A percentile compares a stretch with the other conserved stretches of the same genome.
Conservation (phyloP, 1,140 invertebrate species). For the Carposina sasakii region DNA sequence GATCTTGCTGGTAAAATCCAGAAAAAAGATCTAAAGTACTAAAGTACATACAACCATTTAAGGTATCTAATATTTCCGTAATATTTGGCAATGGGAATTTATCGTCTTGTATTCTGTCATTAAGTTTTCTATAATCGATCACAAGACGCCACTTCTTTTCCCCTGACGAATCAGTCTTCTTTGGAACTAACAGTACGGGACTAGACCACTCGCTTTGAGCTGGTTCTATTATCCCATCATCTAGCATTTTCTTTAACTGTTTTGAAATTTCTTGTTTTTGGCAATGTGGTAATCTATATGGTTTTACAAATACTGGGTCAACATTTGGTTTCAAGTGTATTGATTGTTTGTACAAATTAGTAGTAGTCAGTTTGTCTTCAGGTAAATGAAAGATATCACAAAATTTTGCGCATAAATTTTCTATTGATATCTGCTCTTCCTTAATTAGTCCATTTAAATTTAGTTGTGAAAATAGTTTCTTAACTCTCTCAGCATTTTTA, state of each 20-base stretch:
- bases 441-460: slow-evolving; percentile 27
- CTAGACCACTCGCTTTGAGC: slow-evolving; percentile 22
- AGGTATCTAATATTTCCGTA: slow-evolving; percentile 21
- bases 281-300: slow-evolving; percentile 30
- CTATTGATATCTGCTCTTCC: slow-evolving; percentile 24
- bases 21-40: slow-evolving; percentile 17
- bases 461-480: slow-evolving; percentile 17
- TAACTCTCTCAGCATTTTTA: slow-evolving; percentile 15
- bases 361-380: slow-evolving; percentile 25
- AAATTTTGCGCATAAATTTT: slow-evolving; percentile 36
- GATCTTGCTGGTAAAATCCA: slow-evolving; percentile 16
- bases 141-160: slow-evolving; percentile 20
- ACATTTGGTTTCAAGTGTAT: slow-evolving; percentile 24
- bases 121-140: slow-evolving; percentile 14
- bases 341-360: slow-evolving; percentile 27
- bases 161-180: slow-evolving; percentile 11
- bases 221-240: slow-evolving; percentile 23
- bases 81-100: slow-evolving; percentile 16
- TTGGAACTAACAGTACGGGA: slow-evolving; percentile 21
- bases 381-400: slow-evolving; percentile 28
- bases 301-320: slow-evolving; percentile 31
- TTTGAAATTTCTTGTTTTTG: slow-evolving; percentile 19
- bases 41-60: slow-evolving; percentile 22
- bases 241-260: slow-evolving; percentile 19
- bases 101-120: slow-evolving; percentile 11